Conservation (phyloP, 2,113 vertebrate species). For the Malurus elegans region DNA sequence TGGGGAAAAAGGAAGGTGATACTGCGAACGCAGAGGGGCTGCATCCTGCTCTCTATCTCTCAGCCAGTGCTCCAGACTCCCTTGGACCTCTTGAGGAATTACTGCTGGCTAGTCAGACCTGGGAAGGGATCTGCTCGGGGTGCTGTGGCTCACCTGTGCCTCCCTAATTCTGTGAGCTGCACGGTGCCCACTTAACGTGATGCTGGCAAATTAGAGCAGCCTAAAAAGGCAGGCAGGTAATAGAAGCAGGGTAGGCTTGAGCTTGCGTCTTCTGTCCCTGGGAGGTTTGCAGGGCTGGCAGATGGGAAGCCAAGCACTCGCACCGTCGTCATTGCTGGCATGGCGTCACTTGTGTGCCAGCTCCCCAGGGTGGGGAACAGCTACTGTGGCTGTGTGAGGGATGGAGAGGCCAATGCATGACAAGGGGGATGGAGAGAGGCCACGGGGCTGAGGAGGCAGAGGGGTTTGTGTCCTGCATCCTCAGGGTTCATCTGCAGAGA, state of each 20-base stretch:
- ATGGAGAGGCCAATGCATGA: neutral
- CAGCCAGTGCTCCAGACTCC: neutral
- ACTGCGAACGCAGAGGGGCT: neutral
- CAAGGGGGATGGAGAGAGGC: neutral
- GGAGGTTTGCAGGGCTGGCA: constrained; percentile 37
- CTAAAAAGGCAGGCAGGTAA: constrained; percentile 1
- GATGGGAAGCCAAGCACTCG: constrained; percentile 8
- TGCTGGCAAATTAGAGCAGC: constrained; percentile 16
- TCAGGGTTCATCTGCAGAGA: neutral
- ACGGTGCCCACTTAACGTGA: neutral
- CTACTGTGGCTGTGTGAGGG: neutral
- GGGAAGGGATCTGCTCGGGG: neutral
- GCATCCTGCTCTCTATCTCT: neutral
- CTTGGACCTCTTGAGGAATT: neutral
- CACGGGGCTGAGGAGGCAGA: neutral
- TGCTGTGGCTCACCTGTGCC: neutral
- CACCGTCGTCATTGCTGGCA: neutral
- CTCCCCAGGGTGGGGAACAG: neutral
- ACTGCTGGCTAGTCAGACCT: neutral
- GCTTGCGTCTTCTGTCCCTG: neutral
- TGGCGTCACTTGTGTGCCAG: constrained; percentile 2
- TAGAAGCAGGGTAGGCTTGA: neutral
- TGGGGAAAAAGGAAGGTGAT: neutral
- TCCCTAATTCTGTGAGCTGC: neutral
- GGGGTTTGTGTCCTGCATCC: neutral